Base-by-base conservation (phyloP, 2,888 invertebrate genomes). In the Trypoxylon attenuatum region DNA sequence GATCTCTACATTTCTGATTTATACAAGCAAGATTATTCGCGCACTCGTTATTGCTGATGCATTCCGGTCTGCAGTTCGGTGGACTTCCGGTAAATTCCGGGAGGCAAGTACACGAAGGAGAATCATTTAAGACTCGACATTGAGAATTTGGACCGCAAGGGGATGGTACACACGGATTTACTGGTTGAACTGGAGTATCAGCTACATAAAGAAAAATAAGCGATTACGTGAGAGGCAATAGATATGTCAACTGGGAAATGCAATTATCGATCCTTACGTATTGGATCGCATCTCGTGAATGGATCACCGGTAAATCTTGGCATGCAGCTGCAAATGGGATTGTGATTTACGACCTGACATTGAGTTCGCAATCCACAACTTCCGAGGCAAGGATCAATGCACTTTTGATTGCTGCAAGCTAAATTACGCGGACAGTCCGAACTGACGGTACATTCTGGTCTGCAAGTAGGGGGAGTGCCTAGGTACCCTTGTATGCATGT, bases 261-360 rank as follows among this genome's bases (percentile, higher is more conserved):
- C 18, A 42, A 6, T 22, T 29, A 15, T 39, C 8, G 33, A 5
- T 10, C 18, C 76, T 86, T 79, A 83, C 83, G 69, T 65, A 59
- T 74, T 16, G 69, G 88, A 71, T 86, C 87, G 83, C 94, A 95
- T 79, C 91, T 90, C 10, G 90, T 89, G 82, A 95, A 95, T 29
- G 96, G 95, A 90, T 96, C 93, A 10, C 96, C 96, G 15, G 91
- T 89, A 78, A 90, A 90, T 52, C 91, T 90, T 60, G 88, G 89
- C 60, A 92, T 91, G 81, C 96, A 96, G 73, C 91, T 92, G 82
- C 96, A 96, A 49, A 95, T 92, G 0, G 96, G 95, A 82, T 93
- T 94, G 85, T 96, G 96, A 82, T 94, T 94, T 70, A 94, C 91
- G 1, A 94, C 92, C 79, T 91, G 90, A 80, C 96, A 96, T 71